A percentile compares a stretch with the other conserved stretches of the same genome.
Conservation (phyloP, 2,113 vertebrate species). For the Varanus komodoensis region DNA sequence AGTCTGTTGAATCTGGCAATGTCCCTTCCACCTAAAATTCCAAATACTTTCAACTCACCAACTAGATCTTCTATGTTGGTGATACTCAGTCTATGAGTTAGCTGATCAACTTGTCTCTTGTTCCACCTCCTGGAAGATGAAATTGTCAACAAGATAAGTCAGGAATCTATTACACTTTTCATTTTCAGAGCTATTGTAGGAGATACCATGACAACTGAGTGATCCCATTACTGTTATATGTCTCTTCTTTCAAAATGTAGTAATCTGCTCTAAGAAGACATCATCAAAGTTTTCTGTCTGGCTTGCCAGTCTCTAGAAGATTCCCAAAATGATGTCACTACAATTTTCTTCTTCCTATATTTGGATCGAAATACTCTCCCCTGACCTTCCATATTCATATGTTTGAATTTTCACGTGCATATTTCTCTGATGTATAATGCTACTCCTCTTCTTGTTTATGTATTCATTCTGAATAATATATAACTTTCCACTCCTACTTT, state of each 20-base stretch:
- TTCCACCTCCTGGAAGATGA: background rate
- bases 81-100: background rate
- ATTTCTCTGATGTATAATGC: background rate
- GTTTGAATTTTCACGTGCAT: background rate
- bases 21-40: background rate
- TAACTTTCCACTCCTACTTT: background rate
- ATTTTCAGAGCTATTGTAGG: background rate
- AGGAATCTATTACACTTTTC: background rate
- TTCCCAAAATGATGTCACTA: background rate
- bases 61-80: background rate
- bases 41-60: background rate
- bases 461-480: background rate
- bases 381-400: background rate
- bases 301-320: too few relatives aligned
- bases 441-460: background rate
- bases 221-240: background rate
- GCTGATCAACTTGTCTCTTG: background rate
- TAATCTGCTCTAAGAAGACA: background rate
- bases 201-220: background rate
- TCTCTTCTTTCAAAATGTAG: background rate
- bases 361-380: background rate
- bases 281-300: background rate
- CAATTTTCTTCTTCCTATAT: background rate
- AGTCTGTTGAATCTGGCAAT: too few relatives aligned
- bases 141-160: background rate